Evolutionary conservation across 2,888 invertebrate genomes (phyloP).

Genomic region (Erebia ligea): DNA sequence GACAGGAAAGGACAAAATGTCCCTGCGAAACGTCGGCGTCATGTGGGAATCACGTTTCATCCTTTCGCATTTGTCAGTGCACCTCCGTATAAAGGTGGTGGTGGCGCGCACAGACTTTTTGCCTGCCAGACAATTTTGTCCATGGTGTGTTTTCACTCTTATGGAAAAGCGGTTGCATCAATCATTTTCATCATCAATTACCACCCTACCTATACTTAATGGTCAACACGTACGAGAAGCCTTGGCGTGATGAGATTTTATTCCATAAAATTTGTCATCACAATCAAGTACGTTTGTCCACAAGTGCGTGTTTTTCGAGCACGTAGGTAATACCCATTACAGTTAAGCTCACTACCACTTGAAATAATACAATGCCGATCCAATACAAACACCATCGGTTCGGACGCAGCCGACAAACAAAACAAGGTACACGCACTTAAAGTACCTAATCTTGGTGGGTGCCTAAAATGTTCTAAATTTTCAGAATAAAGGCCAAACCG

Average conservation of each 20-base stretch:
- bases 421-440: conserved; percentile 63
- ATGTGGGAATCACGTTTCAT: no score
- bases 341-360: conserved; percentile 46
- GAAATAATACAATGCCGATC: conserved; percentile 48
- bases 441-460: conserved; percentile 47
- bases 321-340: conserved; percentile 36
- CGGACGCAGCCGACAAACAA: conserved; percentile 57
- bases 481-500: background rate
- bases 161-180: no score
- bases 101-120: no score
- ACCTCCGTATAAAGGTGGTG: background rate
- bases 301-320: conserved; percentile 21
- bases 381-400: conserved; percentile 57
- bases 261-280: background rate
- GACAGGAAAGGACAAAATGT: no score
- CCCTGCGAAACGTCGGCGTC: no score
- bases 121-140: no score
- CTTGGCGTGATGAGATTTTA: no score
- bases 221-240: no score
- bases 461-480: conserved; percentile 47
- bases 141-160: no score
- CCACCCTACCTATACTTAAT: no score
- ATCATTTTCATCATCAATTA: no score
- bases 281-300: background rate
- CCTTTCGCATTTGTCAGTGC: no score